Conservation (phyloP, 2,797 vertebrate genomes). For the Pseudochaenichthys georgianus region DNA sequence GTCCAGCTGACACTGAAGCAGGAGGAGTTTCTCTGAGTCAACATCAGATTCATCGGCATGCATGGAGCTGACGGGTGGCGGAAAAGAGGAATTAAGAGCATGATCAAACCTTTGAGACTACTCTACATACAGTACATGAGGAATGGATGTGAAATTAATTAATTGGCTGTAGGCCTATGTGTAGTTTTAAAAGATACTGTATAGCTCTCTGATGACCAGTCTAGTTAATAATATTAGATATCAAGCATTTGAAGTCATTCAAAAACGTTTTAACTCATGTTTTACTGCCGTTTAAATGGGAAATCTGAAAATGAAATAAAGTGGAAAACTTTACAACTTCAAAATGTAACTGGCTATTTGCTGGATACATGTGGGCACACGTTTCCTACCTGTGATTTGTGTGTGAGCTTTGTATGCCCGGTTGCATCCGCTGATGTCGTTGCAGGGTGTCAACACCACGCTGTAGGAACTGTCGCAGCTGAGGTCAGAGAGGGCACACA, state of each 20-base stretch:
- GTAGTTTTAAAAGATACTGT: neutral
- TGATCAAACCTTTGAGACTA: neutral
- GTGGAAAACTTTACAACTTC: neutral
- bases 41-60: conserved; percentile 85
- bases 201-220: too few relatives aligned
- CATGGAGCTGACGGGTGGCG: conserved; percentile 87
- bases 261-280: too few relatives aligned
- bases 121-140: neutral
- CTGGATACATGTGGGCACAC: neutral
- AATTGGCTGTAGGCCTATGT: neutral
- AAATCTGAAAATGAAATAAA: neutral
- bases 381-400: conserved; percentile 86
- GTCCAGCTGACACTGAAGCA: conserved; percentile 86
- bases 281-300: neutral
- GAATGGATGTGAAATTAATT: neutral
- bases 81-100: neutral
- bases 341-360: neutral
- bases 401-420: conserved; percentile 79
- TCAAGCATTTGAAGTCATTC: too few relatives aligned
- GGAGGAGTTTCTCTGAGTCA: conserved; percentile 78
- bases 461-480: conserved; percentile 87
- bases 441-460: conserved; percentile 88
- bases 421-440: conserved; percentile 88
- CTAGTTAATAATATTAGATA: too few relatives aligned
- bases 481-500: conserved; percentile 90